Evolutionary conservation across 2,888 invertebrate genomes (phyloP).

Genomic region (Augiades crinisus): DNA sequence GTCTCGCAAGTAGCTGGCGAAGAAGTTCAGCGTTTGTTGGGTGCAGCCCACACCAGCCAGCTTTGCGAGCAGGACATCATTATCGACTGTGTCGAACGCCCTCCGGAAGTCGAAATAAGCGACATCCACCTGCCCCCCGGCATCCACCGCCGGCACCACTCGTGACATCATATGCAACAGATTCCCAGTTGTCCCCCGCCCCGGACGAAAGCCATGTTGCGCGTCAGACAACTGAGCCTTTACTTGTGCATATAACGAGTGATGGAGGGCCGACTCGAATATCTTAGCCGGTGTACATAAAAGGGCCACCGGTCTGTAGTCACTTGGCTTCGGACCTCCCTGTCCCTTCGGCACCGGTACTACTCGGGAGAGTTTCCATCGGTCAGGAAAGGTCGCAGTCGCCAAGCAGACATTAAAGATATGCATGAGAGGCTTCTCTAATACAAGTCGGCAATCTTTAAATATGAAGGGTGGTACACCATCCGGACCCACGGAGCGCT

Average conservation of each 20-base stretch:
- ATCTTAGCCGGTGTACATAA: constrained; percentile 26
- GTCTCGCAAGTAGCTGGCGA: constrained; percentile 1
- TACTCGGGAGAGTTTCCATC: constrained; percentile 25
- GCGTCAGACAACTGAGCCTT: not conserved
- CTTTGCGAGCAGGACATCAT: not conserved
- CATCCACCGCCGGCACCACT: constrained; percentile 2
- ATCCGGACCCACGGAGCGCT: constrained; percentile 28
- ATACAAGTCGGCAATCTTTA: constrained; percentile 13
- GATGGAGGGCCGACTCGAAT: constrained; percentile 14
- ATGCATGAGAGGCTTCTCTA: constrained; percentile 17
- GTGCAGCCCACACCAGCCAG: not conserved
- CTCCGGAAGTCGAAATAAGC: constrained; percentile 12
- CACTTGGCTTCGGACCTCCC: constrained; percentile 2
- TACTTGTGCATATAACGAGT: constrained; percentile 1
- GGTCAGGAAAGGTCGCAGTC: constrained; percentile 9
- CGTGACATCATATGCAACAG: constrained; percentile 3
- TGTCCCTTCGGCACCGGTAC: constrained; percentile 23
- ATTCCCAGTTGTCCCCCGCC: constrained; percentile 4
- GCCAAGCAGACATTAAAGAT: constrained; percentile 20
- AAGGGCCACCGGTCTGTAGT: constrained; percentile 18
- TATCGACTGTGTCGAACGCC: not conserved
- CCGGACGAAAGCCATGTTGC: constrained; percentile 1
- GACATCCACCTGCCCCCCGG: constrained; percentile 5
- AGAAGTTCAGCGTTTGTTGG: not conserved
- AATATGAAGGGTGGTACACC: constrained; percentile 27